phyloP scores from a whole-genome alignment of 2,797 vertebrate genomes.

The Spizella passerina region DNA sequence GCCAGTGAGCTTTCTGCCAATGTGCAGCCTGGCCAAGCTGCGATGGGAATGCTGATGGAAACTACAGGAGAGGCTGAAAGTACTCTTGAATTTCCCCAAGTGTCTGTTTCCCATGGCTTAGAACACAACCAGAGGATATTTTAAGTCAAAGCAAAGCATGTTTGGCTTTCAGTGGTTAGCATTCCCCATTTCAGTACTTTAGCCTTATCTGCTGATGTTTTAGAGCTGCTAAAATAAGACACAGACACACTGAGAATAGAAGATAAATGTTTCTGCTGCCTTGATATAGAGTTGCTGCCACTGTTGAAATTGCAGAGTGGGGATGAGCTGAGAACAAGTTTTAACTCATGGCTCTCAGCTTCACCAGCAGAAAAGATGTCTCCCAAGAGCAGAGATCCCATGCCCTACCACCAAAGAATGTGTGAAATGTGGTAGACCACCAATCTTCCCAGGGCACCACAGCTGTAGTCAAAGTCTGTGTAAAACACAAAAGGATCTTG shows the following conservation, averaged over 20 bases:
- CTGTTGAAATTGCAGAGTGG: fast-evolving
- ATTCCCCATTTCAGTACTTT: neutral
- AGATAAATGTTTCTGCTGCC: neutral
- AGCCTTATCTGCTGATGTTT: neutral
- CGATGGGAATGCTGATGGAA: fast-evolving
- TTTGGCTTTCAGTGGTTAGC: neutral
- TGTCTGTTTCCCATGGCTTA: neutral
- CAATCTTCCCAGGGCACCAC: neutral
- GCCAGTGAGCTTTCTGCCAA: fast-evolving
- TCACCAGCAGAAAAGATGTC: neutral
- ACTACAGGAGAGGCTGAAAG: neutral
- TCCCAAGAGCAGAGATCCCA: neutral
- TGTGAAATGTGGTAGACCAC: neutral
- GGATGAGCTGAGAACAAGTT: neutral
- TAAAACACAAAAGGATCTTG: neutral
- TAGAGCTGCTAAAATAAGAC: conserved; percentile 3
- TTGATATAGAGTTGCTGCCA: neutral
- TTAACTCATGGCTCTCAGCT: neutral
- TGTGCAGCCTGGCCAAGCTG: fast-evolving
- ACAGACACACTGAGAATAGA: neutral
- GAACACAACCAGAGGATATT: neutral
- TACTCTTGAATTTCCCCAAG: neutral
- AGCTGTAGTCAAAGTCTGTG: neutral
- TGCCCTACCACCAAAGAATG: neutral
- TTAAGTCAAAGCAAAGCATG: neutral